Percentiles rank a stretch among this genome's conserved stretches.
Conservation (phyloP, 2,888 invertebrate genomes). For the Elegia similella region DNA sequence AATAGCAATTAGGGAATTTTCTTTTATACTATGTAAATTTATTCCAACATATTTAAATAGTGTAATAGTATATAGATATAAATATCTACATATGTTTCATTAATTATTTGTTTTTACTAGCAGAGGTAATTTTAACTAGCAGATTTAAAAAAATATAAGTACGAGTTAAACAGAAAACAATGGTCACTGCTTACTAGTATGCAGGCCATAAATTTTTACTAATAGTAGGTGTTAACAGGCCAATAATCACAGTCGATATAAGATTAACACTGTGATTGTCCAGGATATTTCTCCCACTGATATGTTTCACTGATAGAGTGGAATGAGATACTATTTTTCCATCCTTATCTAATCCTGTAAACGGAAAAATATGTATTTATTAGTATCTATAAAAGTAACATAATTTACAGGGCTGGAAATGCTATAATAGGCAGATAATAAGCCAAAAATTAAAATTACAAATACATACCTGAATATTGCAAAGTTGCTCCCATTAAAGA, state of each 20-base stretch:
- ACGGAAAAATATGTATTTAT: slow-evolving; percentile 17
- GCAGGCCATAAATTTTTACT: slow-evolving; percentile 60
- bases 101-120: no score
- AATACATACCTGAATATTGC: slow-evolving; percentile 90
- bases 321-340: slow-evolving; percentile 88
- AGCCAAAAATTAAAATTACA: neutral
- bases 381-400: slow-evolving; percentile 7
- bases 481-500: slow-evolving; percentile 92
- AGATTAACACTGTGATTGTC: slow-evolving; percentile 95
- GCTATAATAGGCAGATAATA: no score
- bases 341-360: slow-evolving; percentile 85
- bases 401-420: no score
- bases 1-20: no score
- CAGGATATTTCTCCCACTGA: slow-evolving; percentile 88
- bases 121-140: no score
- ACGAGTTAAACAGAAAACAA: neutral
- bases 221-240: slow-evolving; percentile 85
- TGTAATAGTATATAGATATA: no score
- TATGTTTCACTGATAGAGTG: slow-evolving; percentile 85
- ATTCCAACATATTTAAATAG: no score
- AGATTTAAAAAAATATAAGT: no score
- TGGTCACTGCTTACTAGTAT: slow-evolving; percentile 30
- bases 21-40: no score
- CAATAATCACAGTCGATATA: slow-evolving; percentile 88
- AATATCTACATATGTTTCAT: no score